phyloP scores from a whole-genome alignment of 2,888 invertebrate species.

The Drosophila imparisetae region DNA sequence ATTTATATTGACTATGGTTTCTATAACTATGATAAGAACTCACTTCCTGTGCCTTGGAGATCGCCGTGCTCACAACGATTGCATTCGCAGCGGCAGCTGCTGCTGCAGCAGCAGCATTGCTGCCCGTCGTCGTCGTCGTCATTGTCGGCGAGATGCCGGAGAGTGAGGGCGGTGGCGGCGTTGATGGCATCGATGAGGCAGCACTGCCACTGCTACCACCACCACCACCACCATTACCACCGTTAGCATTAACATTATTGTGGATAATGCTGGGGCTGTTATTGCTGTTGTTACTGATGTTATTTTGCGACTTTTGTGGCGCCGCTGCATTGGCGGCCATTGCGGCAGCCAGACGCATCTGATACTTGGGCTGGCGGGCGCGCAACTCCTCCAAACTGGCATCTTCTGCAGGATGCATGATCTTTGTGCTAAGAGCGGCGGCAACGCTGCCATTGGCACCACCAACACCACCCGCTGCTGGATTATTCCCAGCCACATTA shows the following conservation, averaged over 20 bases:
- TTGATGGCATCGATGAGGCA: constrained; percentile 81
- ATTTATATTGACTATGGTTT: constrained; percentile 84
- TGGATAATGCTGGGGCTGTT: constrained; percentile 60
- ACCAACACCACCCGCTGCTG: constrained; percentile 13
- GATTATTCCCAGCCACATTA: constrained; percentile 19
- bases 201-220: constrained; percentile 50
- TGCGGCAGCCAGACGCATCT: constrained; percentile 84
- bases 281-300: constrained; percentile 39
- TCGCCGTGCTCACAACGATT: constrained; percentile 85
- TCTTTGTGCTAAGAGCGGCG: constrained; percentile 94
- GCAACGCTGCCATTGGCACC: constrained; percentile 88
- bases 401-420: constrained; percentile 97
- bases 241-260: constrained; percentile 24
- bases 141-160: constrained; percentile 72
- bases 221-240: constrained; percentile 35
- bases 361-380: constrained; percentile 89
- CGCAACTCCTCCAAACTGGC: constrained; percentile 94
- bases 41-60: constrained; percentile 85
- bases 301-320: constrained; percentile 55
- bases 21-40: constrained; percentile 84
- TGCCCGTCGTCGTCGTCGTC: constrained; percentile 48
- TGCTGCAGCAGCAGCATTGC: constrained; percentile 42
- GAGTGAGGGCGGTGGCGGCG: constrained; percentile 67
- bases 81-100: constrained; percentile 73
- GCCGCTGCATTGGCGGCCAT: constrained; percentile 52